Base-by-base conservation (phyloP, 2,113 vertebrate genomes). In the Sterrhoptilus dennistouni region DNA sequence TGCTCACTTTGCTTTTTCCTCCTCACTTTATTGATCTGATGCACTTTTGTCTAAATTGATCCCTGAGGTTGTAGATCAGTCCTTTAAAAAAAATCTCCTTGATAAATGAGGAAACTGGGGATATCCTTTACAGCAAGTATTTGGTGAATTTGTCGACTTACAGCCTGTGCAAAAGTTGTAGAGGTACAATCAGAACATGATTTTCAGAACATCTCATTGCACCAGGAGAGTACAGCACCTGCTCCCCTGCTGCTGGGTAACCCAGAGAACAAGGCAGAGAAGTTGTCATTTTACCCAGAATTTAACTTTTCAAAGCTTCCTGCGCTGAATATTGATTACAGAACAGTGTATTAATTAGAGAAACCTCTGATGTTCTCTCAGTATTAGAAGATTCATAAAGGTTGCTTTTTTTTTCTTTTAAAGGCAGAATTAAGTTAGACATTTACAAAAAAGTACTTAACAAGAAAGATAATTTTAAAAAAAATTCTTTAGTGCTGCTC, bases 21-120 rank as follows among this genome's bases (percentile, higher is more conserved):
- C 94, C 59, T 79, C 78, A 18, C 36, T 74, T 75, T 89, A 96
- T 94, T 86, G 93, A 96, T 94, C 88, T 60, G 64, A 74, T 91
- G 71, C 60, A 66, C 82, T 96, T 94, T 96, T 93, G 85, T 87
- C 79, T 53, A 68, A 93, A 95, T 81, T 86, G 90, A 89, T 96
- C 88, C 83, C 88, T 53, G 68, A 86, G 85, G 92, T 94, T 96
- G 86, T 63, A 94, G 92, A 90, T 78, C 47, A 88, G 36, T 49
- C 63, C 68, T 93, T 76, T 71, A 54, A 94, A 84, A 91, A 91
- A 93, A 66, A 57, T 27, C 84, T 88, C 27, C 79, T 90, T 88
- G 82, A 86, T 81, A 92, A 77, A 83, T 45, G 38, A 38, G 38
- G 52, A 77, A 77, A 25, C 29, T 60, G 59, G 85, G 68, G 85